Base-by-base conservation (phyloP, 2,113 vertebrate genomes). In the Aleadryas rufinucha region DNA sequence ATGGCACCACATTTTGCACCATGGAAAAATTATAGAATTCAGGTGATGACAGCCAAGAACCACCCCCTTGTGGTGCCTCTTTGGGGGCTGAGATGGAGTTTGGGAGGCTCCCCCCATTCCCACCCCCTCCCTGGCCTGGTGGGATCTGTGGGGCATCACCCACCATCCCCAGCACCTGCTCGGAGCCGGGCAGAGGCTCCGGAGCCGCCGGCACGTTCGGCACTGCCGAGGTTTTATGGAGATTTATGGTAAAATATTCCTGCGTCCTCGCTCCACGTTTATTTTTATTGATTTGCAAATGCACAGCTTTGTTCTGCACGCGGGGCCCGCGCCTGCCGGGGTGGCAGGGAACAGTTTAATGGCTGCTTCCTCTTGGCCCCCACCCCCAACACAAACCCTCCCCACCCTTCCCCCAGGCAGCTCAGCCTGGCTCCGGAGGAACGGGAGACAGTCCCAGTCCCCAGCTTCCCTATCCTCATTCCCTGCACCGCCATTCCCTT, bases 241-340 rank as follows among this genome's bases (percentile, higher is more conserved):
- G 95, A 97, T 97, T 96, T 96, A 97, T 96, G 94, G 76, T 96
- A 97, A 97, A 96, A 95, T 96, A 97, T 97, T 95, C 96, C 92
- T 47, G 63, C 15, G 1, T 96, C 87, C 88, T 93, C n/a, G 2
- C 95, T 88, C 76, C 95, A 77, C 95, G 57, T 97, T 98, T 98
- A 85, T 98, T 97, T 98, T 97, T 97, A 98, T 97, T 98, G 97
- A 97, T 98, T 98, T 97, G 97, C 97, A 98, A 96, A 93, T 84
- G 63, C 93, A 96, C 94, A 95, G 91, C 97, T 98, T 90, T 97
- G 97, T 97, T 98, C 96, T 60, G 52, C 50, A 4, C 53, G 66
- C 59, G 17, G 94, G 83, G 93, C 72, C 44, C 61, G 64, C 77
- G 92, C 91, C 96, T 97, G 97, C 87, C 31, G 16, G 76, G 28